phyloP scores from a whole-genome alignment of 2,113 vertebrate species.

The Phaethon lepturus region DNA sequence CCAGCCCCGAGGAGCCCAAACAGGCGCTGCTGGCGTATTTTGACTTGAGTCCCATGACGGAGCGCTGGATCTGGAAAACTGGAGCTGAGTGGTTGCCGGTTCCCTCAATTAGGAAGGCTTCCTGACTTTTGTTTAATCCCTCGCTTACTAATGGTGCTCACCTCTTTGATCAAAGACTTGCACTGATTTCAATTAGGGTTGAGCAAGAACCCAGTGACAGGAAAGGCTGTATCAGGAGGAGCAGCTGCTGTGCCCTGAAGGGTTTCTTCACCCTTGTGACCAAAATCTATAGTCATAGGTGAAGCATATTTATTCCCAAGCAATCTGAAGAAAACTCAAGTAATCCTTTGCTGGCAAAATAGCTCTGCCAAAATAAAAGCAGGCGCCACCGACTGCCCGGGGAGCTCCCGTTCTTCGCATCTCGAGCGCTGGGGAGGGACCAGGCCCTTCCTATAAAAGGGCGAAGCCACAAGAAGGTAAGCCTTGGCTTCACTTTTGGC shows the following conservation, averaged over 20 bases:
- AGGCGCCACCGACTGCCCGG: not conserved
- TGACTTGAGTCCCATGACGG: not conserved
- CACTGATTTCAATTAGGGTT: constrained; percentile 53
- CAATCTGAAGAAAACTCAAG: not conserved
- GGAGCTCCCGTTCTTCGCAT: not conserved
- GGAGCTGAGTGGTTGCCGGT: not conserved
- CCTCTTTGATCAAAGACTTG: constrained; percentile 47
- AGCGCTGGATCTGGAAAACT: not conserved
- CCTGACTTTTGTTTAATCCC: constrained; percentile 37
- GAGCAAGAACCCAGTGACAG: constrained; percentile 48
- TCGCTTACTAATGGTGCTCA: not conserved
- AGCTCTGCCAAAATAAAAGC: constrained; percentile 25
- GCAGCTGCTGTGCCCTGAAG: constrained; percentile 45
- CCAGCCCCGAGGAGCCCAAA: not conserved
- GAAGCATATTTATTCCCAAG: constrained; percentile 32
- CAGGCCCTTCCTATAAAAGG: not conserved
- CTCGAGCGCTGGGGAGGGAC: not conserved
- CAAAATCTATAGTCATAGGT: constrained; percentile 49
- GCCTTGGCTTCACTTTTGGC: not conserved
- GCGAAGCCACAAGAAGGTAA: not conserved
- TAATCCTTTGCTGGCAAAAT: constrained; percentile 42
- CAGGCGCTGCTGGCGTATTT: not conserved
- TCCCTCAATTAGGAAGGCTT: not conserved
- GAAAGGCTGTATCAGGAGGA: constrained; percentile 43
- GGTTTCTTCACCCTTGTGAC: constrained; percentile 51